Conservation (phyloP, 2,797 vertebrate genomes). For the Moxostoma hubbsi region DNA sequence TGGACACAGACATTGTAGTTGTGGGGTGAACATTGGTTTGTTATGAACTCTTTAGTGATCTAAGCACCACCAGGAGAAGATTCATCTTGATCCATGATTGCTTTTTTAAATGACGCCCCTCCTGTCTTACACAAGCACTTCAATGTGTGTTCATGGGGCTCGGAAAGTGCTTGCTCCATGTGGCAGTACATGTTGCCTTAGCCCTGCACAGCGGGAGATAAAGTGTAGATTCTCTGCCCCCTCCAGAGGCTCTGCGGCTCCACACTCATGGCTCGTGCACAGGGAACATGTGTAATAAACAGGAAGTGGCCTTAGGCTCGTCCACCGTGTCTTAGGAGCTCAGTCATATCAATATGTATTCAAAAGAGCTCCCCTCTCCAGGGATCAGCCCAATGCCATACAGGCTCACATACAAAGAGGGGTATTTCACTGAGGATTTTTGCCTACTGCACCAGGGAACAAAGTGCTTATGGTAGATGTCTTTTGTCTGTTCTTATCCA, state of each 20-base stretch:
- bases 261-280: slow-evolving; percentile 26
- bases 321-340: slow-evolving; percentile 52
- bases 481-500: slow-evolving; percentile 50
- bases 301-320: slow-evolving; percentile 57
- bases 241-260: slow-evolving; percentile 26
- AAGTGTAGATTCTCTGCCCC: slow-evolving; percentile 28
- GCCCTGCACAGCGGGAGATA: slow-evolving; percentile 40
- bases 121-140: not conserved
- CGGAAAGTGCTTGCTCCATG: slow-evolving; percentile 22
- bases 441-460: slow-evolving; percentile 31
- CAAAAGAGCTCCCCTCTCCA: slow-evolving; percentile 52
- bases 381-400: slow-evolving; percentile 43
- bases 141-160: not conserved
- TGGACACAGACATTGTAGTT: not conserved
- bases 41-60: slow-evolving; percentile 27
- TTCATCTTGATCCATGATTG: slow-evolving; percentile 24
- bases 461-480: slow-evolving; percentile 36
- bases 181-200: slow-evolving; percentile 22
- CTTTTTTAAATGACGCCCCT: not conserved
- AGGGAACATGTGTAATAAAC: slow-evolving; percentile 54
- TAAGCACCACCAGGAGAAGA: not conserved
- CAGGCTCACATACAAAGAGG: slow-evolving; percentile 52
- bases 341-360: slow-evolving; percentile 62
- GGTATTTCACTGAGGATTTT: slow-evolving; percentile 53
- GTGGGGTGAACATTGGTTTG: slow-evolving; percentile 17